A percentile compares a stretch with the other conserved stretches of the same genome.
Evolutionary conservation across 92 coral and sea anemone species (phyloP).

Genomic region (Porites rus): DNA sequence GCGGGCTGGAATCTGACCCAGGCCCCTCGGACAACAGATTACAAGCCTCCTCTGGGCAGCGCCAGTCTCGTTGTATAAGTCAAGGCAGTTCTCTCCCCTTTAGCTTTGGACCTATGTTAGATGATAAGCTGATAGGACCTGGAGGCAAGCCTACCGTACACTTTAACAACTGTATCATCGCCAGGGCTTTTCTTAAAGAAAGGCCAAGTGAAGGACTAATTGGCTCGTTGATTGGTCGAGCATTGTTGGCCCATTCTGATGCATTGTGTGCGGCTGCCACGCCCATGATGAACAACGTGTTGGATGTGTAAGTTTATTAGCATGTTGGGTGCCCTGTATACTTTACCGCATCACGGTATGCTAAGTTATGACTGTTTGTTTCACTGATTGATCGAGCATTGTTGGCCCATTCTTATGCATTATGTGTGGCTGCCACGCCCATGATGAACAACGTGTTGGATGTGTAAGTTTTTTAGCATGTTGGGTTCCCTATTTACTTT

Average conservation of each 20-base stretch:
- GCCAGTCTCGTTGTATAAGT: constrained; percentile 77
- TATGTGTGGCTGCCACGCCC: constrained; percentile 97
- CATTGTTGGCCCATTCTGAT: constrained; percentile 90
- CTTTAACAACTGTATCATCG: constrained; percentile 87
- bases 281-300: constrained; percentile 87
- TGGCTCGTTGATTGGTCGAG: constrained; percentile 88
- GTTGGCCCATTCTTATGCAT: constrained; percentile 89
- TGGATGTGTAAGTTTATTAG: constrained; percentile 89
- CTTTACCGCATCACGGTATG: too few relatives aligned
- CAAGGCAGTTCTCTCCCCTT: constrained; percentile 78
- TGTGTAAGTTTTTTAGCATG: too few relatives aligned
- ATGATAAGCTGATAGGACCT: constrained; percentile 69
- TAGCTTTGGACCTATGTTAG: constrained; percentile 72
- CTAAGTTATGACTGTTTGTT: constrained; percentile 66
- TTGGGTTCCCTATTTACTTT: too few relatives aligned
- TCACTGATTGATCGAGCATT: constrained; percentile 89
- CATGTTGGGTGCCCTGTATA: too few relatives aligned
- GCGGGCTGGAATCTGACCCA: constrained; percentile 7
- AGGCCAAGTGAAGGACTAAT: constrained; percentile 89
- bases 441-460: constrained; percentile 84
- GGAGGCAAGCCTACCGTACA: constrained; percentile 89
- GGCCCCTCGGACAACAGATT: constrained; percentile 54
- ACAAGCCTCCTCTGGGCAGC: constrained; percentile 35
- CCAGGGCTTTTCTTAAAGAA: constrained; percentile 94
- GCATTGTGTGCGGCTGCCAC: constrained; percentile 98